Base-by-base conservation (phyloP, 2,888 invertebrate species). In the Gastrophysa polygoni region DNA sequence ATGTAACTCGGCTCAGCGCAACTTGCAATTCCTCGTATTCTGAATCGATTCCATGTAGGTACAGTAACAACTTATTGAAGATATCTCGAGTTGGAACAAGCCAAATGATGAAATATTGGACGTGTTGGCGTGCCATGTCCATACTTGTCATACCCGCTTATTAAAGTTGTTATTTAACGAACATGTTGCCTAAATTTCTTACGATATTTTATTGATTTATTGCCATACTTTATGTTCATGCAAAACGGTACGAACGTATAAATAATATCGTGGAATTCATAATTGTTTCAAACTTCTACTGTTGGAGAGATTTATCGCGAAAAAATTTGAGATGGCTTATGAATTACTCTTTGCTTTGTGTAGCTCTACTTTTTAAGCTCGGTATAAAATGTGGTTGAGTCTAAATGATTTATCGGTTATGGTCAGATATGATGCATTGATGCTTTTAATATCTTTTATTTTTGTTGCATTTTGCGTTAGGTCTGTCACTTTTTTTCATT, bases 81-180 rank as follows among this genome's bases (percentile, higher is more conserved):
- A 68, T 70, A 70, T 71, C 71, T 63, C 67, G 67, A 64, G 55
- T 58, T 63, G 63, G 66, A 63, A 56, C 59, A 62, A 58, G 57
- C 57, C 54, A 68, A 68, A 66, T 63, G 55, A 59, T 71, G 68
- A 73, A 71, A 69, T 73, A 72, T 69, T 68, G 60, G 61, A 58
- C 64, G 44, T 58, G 66, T 55, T 75, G 68, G 75, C 76, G 73
- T 76, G 76, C 69, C 58, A 72, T 71, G 75, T 73, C 71, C 68
- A 73, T 76, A 74, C 73, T 72, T 75, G 73, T 75, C 74, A 72
- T 69, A 61, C 65, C 52, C 67, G 68, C 69, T 75, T 73, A 72
- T 70, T 73, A 72, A 72, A 71, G 67, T 71, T 73, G 73, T 73
- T 72, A 73, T 73, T 73, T 73, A 73, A 69, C 68, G 68, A 70